These are phyloP conservation scores for Chelmon rostratus DNA, from an alignment of 2,797 vertebrate species.

Conservation along the genomic window DNA sequence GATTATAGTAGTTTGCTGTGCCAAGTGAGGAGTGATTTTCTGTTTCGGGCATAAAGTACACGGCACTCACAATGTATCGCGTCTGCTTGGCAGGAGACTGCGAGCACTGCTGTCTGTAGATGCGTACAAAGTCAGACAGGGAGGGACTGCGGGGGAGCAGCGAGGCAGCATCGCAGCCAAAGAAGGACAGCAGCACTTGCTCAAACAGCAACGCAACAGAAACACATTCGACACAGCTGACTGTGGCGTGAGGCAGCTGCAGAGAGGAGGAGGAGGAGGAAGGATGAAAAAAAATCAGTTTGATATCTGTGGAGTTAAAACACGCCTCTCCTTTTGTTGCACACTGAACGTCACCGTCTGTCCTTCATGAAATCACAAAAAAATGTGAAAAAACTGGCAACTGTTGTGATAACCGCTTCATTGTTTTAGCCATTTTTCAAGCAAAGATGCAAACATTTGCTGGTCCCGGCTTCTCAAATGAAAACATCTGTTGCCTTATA, in stretches of 20 bases:
- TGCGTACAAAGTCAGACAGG: slow-evolving; percentile 93
- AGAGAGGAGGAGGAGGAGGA: slow-evolving; percentile 45
- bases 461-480: too few relatives aligned
- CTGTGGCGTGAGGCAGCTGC: slow-evolving; percentile 91
- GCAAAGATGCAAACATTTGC: too few relatives aligned
- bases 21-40: slow-evolving; percentile 33
- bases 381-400: too few relatives aligned
- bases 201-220: slow-evolving; percentile 91
- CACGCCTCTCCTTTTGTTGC: background rate
- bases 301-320: background rate
- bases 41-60: slow-evolving; percentile 25
- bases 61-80: slow-evolving; percentile 92
- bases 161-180: slow-evolving; percentile 77
- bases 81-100: slow-evolving; percentile 86
- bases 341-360: background rate
- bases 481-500: too few relatives aligned
- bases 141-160: slow-evolving; percentile 85
- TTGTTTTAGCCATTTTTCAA: too few relatives aligned
- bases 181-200: slow-evolving; percentile 90
- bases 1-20: slow-evolving; percentile 24
- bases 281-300: slow-evolving; percentile 16
- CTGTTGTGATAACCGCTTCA: too few relatives aligned
- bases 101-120: slow-evolving; percentile 88
- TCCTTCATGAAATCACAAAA: too few relatives aligned
- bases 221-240: slow-evolving; percentile 94